Conservation (phyloP, 2,888 invertebrate species). For the Parapristionchus giblindavisi region DNA sequence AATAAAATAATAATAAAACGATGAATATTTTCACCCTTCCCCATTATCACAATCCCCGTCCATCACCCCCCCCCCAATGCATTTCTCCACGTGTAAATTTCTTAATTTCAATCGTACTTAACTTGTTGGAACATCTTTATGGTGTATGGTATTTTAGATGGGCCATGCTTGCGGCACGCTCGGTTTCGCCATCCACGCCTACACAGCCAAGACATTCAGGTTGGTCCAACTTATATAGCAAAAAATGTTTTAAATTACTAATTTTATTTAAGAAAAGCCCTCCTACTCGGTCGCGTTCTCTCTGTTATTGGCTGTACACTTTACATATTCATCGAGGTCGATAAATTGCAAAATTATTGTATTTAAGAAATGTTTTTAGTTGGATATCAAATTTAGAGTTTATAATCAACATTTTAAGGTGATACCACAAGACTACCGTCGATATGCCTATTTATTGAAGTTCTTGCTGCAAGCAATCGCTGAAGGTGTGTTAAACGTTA, state of each 20-base stretch:
- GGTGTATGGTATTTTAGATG: not conserved
- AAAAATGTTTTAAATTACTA: too few relatives aligned
- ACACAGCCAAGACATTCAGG: conserved; percentile 20
- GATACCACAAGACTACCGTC: not conserved
- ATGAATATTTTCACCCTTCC: too few relatives aligned
- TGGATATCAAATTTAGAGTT: not conserved
- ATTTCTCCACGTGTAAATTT: too few relatives aligned
- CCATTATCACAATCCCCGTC: too few relatives aligned
- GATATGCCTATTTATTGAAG: conserved; percentile 20
- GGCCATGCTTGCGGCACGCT: conserved; percentile 24
- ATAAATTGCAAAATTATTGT: not conserved
- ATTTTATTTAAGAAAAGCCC: not conserved
- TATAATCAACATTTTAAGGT: not conserved
- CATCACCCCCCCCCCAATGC: too few relatives aligned
- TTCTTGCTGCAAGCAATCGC: conserved; percentile 18
- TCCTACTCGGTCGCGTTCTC: not conserved
- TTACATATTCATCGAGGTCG: conserved; percentile 23
- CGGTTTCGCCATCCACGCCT: conserved; percentile 19
- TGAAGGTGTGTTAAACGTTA: conserved; percentile 8
- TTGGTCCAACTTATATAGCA: too few relatives aligned
- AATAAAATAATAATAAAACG: too few relatives aligned
- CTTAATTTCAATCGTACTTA: too few relatives aligned
- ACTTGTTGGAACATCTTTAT: too few relatives aligned
- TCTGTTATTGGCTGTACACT: conserved; percentile 16
- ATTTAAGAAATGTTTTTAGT: not conserved